Conservation (phyloP, 2,888 invertebrate genomes). For the Drosophila koepferae region DNA sequence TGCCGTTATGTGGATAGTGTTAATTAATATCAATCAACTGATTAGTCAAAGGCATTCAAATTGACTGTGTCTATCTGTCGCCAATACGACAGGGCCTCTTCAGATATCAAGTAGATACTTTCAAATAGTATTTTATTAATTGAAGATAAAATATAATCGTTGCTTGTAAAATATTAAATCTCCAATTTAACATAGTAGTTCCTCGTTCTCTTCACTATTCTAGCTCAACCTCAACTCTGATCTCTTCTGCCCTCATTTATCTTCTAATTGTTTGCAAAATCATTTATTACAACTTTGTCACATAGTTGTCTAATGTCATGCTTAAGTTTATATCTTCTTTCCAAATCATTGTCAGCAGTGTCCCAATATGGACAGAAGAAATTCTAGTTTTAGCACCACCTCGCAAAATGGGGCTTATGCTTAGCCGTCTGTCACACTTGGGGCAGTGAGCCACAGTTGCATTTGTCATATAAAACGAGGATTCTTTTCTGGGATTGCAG, state of each 20-base stretch:
- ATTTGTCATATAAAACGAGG: slow-evolving; percentile 11
- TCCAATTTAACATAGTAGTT: background rate
- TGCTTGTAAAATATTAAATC: background rate
- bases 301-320: slow-evolving; percentile 1
- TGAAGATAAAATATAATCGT: background rate
- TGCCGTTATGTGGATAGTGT: slow-evolving; percentile 24
- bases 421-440: slow-evolving; percentile 13
- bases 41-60: slow-evolving; percentile 48
- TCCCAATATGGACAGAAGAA: background rate
- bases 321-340: background rate
- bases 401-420: slow-evolving; percentile 5
- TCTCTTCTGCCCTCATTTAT: background rate
- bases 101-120: background rate
- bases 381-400: slow-evolving; percentile 4
- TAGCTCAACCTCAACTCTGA: background rate
- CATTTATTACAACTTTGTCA: background rate
- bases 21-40: slow-evolving; percentile 70
- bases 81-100: background rate
- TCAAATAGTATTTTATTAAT: background rate
- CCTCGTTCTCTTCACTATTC: background rate
- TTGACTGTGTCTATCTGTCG: background rate
- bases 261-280: background rate
- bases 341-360: background rate
- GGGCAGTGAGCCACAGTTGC: background rate
- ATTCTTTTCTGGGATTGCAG: slow-evolving; percentile 17